These are phyloP conservation scores for Dascyllus trimaculatus DNA, from an alignment of 2,113 vertebrate species.

Conservation along the genomic window DNA sequence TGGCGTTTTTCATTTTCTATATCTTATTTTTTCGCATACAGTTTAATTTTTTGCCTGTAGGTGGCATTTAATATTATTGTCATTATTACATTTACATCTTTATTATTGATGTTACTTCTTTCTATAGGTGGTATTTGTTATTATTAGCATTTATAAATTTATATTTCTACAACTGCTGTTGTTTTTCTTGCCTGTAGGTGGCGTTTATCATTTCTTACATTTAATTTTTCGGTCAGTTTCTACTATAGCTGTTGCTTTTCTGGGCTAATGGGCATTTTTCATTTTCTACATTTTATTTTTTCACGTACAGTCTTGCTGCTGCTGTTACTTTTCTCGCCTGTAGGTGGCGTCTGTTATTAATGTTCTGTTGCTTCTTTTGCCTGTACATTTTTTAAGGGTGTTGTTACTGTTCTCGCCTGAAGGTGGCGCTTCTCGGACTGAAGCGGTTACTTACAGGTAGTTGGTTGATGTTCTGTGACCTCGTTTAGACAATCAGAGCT, in stretches of 20 bases:
- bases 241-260: background rate
- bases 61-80: too few relatives aligned
- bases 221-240: too few relatives aligned
- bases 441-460: background rate
- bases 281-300: too few relatives aligned
- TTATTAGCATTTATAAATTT: too few relatives aligned
- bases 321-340: background rate
- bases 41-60: too few relatives aligned
- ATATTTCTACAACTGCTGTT: background rate
- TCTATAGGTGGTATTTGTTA: too few relatives aligned
- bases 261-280: background rate
- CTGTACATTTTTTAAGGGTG: too few relatives aligned
- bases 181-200: background rate
- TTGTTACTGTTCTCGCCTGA: background rate
- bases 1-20: too few relatives aligned
- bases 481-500: constrained; percentile 11
- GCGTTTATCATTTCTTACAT: background rate
- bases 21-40: background rate
- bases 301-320: too few relatives aligned
- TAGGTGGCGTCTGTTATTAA: background rate
- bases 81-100: too few relatives aligned
- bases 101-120: too few relatives aligned
- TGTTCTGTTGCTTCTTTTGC: too few relatives aligned
- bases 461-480: background rate
- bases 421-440: background rate